A percentile compares a stretch with the other conserved stretches of the same genome.
Conservation (phyloP, 2,888 invertebrate genomes). For the Lepidonotus clava region DNA sequence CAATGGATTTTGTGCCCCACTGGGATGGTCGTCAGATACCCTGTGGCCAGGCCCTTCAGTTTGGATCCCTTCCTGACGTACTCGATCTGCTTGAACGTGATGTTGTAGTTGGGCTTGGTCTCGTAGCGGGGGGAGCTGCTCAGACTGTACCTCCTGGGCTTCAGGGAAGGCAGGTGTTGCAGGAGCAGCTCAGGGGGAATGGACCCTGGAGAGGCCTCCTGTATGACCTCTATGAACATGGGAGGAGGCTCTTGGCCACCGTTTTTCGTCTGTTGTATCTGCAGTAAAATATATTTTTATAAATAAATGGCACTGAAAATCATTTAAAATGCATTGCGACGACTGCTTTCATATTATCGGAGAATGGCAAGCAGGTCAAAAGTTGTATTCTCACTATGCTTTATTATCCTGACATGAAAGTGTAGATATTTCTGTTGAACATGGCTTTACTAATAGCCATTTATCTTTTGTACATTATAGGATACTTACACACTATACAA, state of each 20-base stretch:
- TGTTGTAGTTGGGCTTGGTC: background rate
- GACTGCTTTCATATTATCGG: too few relatives aligned
- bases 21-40: background rate
- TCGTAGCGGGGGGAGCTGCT: background rate
- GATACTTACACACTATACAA: too few relatives aligned
- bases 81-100: background rate
- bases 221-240: background rate
- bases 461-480: too few relatives aligned
- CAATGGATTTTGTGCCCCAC: background rate
- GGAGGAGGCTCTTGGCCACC: background rate
- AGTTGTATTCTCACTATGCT: too few relatives aligned
- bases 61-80: background rate
- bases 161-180: background rate
- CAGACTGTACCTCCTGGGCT: constrained; percentile 15
- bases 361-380: too few relatives aligned
- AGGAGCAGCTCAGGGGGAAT: constrained; percentile 35
- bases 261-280: too few relatives aligned
- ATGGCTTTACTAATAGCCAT: too few relatives aligned
- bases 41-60: background rate
- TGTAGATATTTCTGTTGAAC: too few relatives aligned
- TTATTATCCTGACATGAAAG: too few relatives aligned
- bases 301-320: too few relatives aligned
- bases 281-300: too few relatives aligned
- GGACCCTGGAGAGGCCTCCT: background rate
- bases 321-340: too few relatives aligned